Evolutionary conservation across 2,888 invertebrate species (phyloP).

Genomic region (Rapana venosa): DNA sequence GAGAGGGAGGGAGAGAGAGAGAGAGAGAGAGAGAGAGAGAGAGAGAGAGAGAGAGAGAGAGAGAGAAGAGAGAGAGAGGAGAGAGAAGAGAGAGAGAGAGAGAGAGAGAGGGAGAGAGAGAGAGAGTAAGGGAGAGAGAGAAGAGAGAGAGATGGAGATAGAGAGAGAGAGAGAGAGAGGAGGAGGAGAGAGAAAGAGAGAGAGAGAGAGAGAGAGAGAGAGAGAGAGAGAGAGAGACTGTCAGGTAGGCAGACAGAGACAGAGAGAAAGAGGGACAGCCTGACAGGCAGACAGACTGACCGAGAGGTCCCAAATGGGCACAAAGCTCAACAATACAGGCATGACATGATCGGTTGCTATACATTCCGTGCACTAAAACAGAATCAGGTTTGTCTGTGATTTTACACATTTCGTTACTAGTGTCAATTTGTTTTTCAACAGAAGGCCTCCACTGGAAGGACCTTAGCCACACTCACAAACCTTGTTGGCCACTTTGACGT

Average conservation of each 20-base stretch:
- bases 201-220: background rate
- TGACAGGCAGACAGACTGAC: background rate
- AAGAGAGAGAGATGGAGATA: background rate
- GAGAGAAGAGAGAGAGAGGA: background rate
- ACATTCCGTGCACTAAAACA: no score
- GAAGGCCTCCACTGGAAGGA: no score
- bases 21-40: background rate
- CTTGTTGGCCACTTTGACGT: no score
- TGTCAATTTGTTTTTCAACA: no score
- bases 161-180: background rate
- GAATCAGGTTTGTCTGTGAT: no score
- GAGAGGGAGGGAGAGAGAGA: background rate
- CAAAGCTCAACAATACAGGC: no score
- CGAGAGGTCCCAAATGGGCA: no score
- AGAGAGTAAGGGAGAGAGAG: background rate
- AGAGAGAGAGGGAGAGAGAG: background rate
- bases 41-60: background rate
- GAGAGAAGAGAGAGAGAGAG: background rate
- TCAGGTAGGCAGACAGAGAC: background rate
- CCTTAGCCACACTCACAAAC: no score
- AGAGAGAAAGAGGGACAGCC: background rate
- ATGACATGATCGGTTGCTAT: no score
- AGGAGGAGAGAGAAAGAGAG: background rate
- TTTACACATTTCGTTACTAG: no score
- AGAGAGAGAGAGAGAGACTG: background rate